Evolutionary conservation across 2,888 invertebrate species (phyloP), one percentile per base, ranked within the genome.

Genomic region (Mayetiola destructor): DNA sequence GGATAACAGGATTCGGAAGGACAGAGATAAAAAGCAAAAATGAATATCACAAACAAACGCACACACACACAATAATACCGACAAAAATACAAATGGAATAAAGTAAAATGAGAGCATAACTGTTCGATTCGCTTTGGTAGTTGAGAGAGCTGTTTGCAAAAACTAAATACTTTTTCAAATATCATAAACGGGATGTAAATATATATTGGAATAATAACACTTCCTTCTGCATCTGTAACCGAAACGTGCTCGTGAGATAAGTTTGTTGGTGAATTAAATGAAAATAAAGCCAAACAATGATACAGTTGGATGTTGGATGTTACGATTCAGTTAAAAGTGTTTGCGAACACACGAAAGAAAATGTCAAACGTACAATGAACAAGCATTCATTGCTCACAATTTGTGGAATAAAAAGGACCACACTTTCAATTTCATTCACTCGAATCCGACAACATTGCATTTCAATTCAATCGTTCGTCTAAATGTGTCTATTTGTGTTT

Each of bases 111-210:
- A n/a, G n/a, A n/a, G n/a, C n/a, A n/a, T n/a, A n/a, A n/a, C n/a
- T n/a, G n/a, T n/a, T n/a, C n/a, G n/a, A n/a, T n/a, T n/a, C n/a
- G n/a, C n/a, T n/a, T n/a, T n/a, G n/a, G n/a, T n/a, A n/a, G n/a
- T n/a, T n/a, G n/a, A n/a, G n/a, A n/a, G n/a, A n/a, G n/a, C n/a
- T n/a, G n/a, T n/a, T n/a, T n/a, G n/a, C n/a, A n/a, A n/a, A n/a
- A n/a, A n/a, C n/a, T n/a, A n/a, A n/a, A n/a, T n/a, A n/a, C n/a
- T n/a, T n/a, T n/a, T n/a, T n/a, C n/a, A n/a, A n/a, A n/a, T n/a
- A n/a, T n/a, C n/a, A n/a, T n/a, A 21, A 42, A 42, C 42, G 42
- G 42, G 42, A 42, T 42, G 42, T 42, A 42, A 42, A 42, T 42
- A 23, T 42, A 39, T 39, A n/a, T 39, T 39, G 18, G 18, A 39